Base-by-base conservation (phyloP, 2,797 vertebrate species). In the Tokudaia muenninki region DNA sequence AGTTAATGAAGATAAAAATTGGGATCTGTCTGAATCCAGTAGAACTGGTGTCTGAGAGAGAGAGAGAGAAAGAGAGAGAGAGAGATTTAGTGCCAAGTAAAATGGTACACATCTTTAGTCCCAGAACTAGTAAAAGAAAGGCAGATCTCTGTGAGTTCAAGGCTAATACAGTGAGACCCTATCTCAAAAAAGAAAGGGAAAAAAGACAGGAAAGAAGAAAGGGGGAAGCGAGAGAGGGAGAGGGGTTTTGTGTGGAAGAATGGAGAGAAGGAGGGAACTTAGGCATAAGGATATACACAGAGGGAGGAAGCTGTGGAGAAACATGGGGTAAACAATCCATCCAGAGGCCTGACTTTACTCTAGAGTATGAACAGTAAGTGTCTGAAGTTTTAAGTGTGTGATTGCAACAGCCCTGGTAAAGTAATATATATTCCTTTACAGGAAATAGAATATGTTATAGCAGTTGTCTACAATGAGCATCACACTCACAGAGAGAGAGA, bases 201-300 rank as follows among this genome's bases (percentile, higher is more conserved):
- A 47, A 34, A 17, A 14, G 34, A 24, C 6, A n/a, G 34, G 55
- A 59, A 59, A 37, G 21, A 47, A 37, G 37, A 4, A 61, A 44
- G 7, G 24, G 26, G n/a, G 7, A 19, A 37, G 2, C 9, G 1
- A 24, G 19, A 19, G 2, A 55, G 6, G 1, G 16, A 52, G 47
- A 29, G 3, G 31, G 31, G 26, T 16, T 1, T 17, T 19, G 22
- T 24, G 2, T 4, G 74, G 11, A 26, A 75, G 10, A 41, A 75
- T 3, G 6, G 29, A 57, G 47, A 31, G 14, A 31, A 16, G 8
- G 8, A 21, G 11, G 12, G 5, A 9, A 61, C 4, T 50, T 44
- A 80, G 24, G 14, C 21, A 21, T 16, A 77, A 17, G 16, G 2
- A 3, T 14, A 1, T 65, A 2, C 13, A 14, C 0, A n/a, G 9